Conservation (phyloP, 1,140 invertebrate species). For the Cydia pomonella region DNA sequence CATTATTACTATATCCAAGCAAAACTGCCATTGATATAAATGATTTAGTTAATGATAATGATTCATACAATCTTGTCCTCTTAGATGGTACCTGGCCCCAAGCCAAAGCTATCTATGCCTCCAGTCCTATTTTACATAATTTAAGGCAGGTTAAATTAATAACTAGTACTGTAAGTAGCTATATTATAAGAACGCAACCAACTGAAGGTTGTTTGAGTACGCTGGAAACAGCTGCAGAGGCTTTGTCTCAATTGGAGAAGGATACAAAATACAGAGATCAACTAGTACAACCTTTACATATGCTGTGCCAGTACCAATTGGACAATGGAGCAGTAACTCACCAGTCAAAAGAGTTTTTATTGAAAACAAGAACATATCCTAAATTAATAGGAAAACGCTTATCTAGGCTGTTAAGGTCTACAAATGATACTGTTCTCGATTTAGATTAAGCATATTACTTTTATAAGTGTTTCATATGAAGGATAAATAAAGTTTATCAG, state of each 20-base stretch:
- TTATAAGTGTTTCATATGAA: slow-evolving; percentile 9
- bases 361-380: slow-evolving; percentile 92
- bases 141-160: slow-evolving; percentile 89
- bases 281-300: slow-evolving; percentile 89
- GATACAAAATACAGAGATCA: slow-evolving; percentile 84
- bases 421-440: slow-evolving; percentile 50
- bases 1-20: slow-evolving; percentile 92
- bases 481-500: slow-evolving; percentile 11
- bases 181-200: slow-evolving; percentile 96
- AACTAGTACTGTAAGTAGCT: slow-evolving; percentile 87
- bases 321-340: slow-evolving; percentile 95
- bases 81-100: slow-evolving; percentile 98
- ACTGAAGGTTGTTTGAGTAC: slow-evolving; percentile 95
- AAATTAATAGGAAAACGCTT: slow-evolving; percentile 91
- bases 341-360: slow-evolving; percentile 94
- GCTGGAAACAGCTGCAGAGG: slow-evolving; percentile 92
- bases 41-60: slow-evolving; percentile 65
- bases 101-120: slow-evolving; percentile 92
- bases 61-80: slow-evolving; percentile 89
- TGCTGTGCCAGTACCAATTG: slow-evolving; percentile 92
- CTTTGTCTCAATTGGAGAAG: slow-evolving; percentile 89
- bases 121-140: slow-evolving; percentile 84
- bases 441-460: slow-evolving; percentile 34
- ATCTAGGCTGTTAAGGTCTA: slow-evolving; percentile 81
- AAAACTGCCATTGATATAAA: slow-evolving; percentile 85